Conservation (phyloP, 2,888 invertebrate genomes). For the Diploptera punctata region DNA sequence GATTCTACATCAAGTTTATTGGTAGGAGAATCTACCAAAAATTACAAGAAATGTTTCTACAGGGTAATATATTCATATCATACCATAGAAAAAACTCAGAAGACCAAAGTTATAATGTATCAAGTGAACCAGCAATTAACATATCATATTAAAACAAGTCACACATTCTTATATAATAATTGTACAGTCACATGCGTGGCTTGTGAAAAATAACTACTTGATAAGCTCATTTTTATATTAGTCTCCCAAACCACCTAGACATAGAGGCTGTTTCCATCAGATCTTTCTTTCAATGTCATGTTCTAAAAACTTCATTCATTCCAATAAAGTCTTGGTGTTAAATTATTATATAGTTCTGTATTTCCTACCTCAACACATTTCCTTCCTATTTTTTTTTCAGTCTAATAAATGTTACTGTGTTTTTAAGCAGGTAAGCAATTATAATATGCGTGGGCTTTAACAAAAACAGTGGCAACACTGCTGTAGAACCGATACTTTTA, state of each 20-base stretch:
- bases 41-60: slow-evolving; percentile 5
- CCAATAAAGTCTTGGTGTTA: slow-evolving; percentile 44
- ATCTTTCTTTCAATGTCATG: slow-evolving; percentile 42
- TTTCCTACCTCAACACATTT: neutral
- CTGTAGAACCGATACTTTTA: too few species aligned
- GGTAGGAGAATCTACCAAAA: too few species aligned
- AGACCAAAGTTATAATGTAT: slow-evolving; percentile 7
- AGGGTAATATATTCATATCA: slow-evolving; percentile 6
- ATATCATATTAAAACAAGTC: slow-evolving; percentile 36
- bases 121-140: slow-evolving; percentile 26
- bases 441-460: too few species aligned
- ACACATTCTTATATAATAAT: slow-evolving; percentile 14
- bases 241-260: slow-evolving; percentile 28
- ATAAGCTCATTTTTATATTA: slow-evolving; percentile 41
- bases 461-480: too few species aligned
- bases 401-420: too few species aligned
- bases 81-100: neutral
- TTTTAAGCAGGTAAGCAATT: too few species aligned
- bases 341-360: slow-evolving; percentile 2
- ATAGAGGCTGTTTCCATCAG: slow-evolving; percentile 38
- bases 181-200: slow-evolving; percentile 16
- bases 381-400: neutral
- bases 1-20: too few species aligned
- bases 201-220: slow-evolving; percentile 24
- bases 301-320: slow-evolving; percentile 41